A percentile compares a stretch with the other conserved stretches of the same genome.
Conservation (phyloP, 2,113 vertebrate species). For the Boulengeromyrus knoepffleri region DNA sequence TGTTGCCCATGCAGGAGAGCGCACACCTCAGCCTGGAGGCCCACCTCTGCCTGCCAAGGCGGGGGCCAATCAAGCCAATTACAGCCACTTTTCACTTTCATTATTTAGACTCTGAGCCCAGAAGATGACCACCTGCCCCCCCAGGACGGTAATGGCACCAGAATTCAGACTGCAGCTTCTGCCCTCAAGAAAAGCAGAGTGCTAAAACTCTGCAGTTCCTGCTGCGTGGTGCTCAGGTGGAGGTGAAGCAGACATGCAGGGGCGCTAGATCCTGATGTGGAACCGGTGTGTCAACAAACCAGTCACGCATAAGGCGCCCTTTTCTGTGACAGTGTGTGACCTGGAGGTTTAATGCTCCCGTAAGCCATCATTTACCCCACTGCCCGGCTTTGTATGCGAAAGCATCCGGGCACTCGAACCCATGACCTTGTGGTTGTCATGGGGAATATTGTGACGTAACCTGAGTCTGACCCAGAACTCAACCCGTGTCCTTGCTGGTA, state of each 20-base stretch:
- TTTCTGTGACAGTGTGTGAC: constrained; percentile 49
- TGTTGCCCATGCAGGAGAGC: not conserved
- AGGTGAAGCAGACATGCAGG: not conserved
- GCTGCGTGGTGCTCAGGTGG: not conserved
- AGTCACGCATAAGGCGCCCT: not conserved
- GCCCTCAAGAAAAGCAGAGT: not conserved
- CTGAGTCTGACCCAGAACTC: not conserved
- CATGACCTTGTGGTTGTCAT: not conserved
- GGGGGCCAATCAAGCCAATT: constrained; percentile 22
- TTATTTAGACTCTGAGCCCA: not conserved
- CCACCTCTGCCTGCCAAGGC: not conserved
- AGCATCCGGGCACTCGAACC: constrained; percentile 52
- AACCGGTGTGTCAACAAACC: not conserved
- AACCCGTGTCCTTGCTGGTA: not conserved
- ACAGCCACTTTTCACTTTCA: constrained; percentile 2
- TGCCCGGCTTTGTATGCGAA: constrained; percentile 48
- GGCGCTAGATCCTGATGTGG: not conserved
- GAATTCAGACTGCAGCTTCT: not conserved
- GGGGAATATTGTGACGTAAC: no score
- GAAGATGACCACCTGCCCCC: not conserved
- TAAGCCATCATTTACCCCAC: constrained; percentile 64
- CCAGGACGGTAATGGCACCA: not conserved
- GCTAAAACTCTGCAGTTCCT: not conserved
- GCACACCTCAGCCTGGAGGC: not conserved
- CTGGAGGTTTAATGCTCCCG: constrained; percentile 61